Base-by-base conservation (phyloP, 2,888 invertebrate genomes). In the Podabrus alpinus region DNA sequence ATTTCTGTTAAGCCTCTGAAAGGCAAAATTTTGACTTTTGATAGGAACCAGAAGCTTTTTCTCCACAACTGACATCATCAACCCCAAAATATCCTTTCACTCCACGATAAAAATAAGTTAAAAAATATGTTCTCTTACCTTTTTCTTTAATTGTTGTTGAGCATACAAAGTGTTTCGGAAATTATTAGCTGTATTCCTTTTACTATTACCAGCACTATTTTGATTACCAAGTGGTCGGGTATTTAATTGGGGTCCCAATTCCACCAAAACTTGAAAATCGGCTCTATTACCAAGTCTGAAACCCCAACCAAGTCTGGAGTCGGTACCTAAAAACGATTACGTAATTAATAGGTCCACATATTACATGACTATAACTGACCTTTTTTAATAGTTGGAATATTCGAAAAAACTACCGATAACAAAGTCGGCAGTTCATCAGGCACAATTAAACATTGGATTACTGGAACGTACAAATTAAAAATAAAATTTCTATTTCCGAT, bases 321-420 rank as follows among this genome's bases (percentile, higher is more conserved):
- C 95, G 3, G 94, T 94, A 24, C 94, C 94, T 94, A 86, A 3
- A 88, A 17, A 16, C 9, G 25, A 64, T n/a, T 2, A 15, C 21
- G 9, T 21, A 1, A 24, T 25, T 70, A 61, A n/a, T 60, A 13
- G 5, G 16, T 62, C 29, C 11, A 13, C n/a, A 13, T 45, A 64
- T 66, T 61, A 11, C 59, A 19, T 60, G 59, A 19, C 15, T 29
- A 15, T 16, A 24, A 61, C 78, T 86, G 89, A 94, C 95, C 95
- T 92, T 95, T 95, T 83, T 94, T 94, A 10, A 95, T 91, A 0
- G 94, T 94, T 4, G 95, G 95, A 77, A 95, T 94, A 82, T 95
- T 95, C 9, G 95, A 94, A 85, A 95, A 95, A 0, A 95, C 91
- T 3, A 95, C 89, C 0, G 95, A 95, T 9, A 95, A 87, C 25